Conservation (phyloP, 2,888 invertebrate genomes). For the Melanchra persicariae region DNA sequence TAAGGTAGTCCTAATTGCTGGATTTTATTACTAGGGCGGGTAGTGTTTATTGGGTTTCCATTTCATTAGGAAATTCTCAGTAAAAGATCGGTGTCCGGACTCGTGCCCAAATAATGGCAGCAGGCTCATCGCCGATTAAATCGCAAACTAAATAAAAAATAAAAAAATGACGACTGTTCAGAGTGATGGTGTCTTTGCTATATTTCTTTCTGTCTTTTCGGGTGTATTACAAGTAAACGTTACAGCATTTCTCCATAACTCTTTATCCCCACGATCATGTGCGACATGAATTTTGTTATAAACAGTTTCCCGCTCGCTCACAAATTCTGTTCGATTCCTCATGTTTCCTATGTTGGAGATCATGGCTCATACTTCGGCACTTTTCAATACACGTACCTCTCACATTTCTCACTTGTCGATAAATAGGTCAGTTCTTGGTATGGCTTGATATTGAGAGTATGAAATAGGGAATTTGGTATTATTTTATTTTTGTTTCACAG, state of each 20-base stretch:
- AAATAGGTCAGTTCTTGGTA: constrained; percentile 54
- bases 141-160: too few species aligned
- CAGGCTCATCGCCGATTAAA: neutral
- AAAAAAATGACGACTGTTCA: too few species aligned
- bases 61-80: neutral
- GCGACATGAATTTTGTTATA: constrained; percentile 21
- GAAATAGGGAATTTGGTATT: neutral
- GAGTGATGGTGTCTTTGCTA: neutral
- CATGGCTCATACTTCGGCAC: constrained; percentile 44
- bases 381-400: constrained; percentile 43
- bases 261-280: neutral
- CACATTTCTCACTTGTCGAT: constrained; percentile 51
- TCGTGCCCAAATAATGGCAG: too few species aligned
- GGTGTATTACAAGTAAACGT: neutral
- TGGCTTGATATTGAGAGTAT: constrained; percentile 24
- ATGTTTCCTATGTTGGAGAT: constrained; percentile 31
- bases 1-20: neutral
- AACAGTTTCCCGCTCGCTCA: constrained; percentile 38
- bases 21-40: neutral
- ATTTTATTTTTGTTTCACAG: neutral
- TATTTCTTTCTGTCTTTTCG: neutral
- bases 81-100: neutral
- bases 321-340: constrained; percentile 43
- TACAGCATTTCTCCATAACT: neutral
- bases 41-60: neutral